phyloP scores from a whole-genome alignment of 2,888 invertebrate genomes.

The Drosophila subsilvestris region DNA sequence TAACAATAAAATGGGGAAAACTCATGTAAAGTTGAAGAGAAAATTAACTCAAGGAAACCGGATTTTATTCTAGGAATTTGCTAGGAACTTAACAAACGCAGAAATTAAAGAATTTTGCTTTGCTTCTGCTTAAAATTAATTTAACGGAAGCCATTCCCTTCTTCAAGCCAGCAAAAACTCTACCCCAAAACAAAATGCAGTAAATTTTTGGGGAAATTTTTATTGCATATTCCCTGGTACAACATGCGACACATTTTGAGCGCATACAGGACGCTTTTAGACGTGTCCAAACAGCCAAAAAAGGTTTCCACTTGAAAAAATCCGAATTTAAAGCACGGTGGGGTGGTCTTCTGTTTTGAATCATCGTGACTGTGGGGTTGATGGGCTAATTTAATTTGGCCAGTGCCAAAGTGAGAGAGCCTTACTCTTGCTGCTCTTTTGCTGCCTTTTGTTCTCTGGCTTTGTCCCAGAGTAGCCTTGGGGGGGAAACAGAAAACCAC shows the following conservation, averaged over 20 bases:
- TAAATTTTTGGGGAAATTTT: not conserved
- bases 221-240: not conserved
- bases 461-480: constrained; percentile 3
- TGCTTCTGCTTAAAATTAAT: not conserved
- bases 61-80: not conserved
- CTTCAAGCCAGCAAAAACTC: not conserved
- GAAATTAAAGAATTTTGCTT: not conserved
- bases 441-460: constrained; percentile 13
- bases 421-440: not conserved
- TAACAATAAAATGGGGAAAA: not conserved
- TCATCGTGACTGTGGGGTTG: constrained; percentile 13
- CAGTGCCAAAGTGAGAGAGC: constrained; percentile 6
- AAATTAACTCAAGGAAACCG: not conserved
- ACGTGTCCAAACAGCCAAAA: not conserved
- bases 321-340: not conserved
- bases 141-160: not conserved
- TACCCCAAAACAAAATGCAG: not conserved
- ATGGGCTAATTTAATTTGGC: constrained; percentile 19
- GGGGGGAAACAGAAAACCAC: constrained; percentile 3
- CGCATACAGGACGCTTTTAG: not conserved
- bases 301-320: not conserved
- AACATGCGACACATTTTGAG: not conserved
- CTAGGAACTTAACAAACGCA: not conserved
- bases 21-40: not conserved
- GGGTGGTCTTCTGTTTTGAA: not conserved